Evolutionary conservation across 2,888 invertebrate species (phyloP), one percentile per base, ranked within the genome.

Genomic region (Epirrhoe tristata): DNA sequence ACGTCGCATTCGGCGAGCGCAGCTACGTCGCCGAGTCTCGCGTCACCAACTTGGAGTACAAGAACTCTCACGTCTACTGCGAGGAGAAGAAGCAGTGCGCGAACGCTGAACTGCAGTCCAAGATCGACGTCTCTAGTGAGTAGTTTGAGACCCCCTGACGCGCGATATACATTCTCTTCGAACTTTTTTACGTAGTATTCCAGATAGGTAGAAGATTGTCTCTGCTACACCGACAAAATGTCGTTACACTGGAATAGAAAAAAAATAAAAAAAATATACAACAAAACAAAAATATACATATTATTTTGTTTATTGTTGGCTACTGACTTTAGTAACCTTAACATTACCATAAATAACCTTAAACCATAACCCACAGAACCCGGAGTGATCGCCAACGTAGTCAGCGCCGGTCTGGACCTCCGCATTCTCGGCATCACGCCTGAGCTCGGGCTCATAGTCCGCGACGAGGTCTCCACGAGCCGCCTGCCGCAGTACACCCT

Each of bases 31-130:
- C 95, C 0, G 96, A 96, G 75, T 88, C 96, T 0, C 96, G 96
- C 74, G 82, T 96, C 58, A 96, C 97, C 51, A 96, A 96, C 86
- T 94, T 96, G 71, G 96, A 96, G 74, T 95, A 96, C 83, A 95
- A 96, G 78, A 92, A 95, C 55, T 95, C 96, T 12, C 94, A 95
- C 71, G 96, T 96, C 10, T 96, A 96, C 83, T 97, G 97, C 82
- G 96, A 97, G 74, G 96, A 96, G 81, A 96, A 96, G 88, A 96
- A 96, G 68, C 96, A 97, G 74, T 97, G 97, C 80, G 96, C 96
- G 0, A 95, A 96, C 78, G 94, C 96, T 24, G 96, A 97, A 77
- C 79, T 96, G n/a, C 94, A 95, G 76, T 94, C 95, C 34, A 95
- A 95, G 78, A 82, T 93, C 32, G 90, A 89, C 66, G 71, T 84